These are phyloP conservation scores for Micrasema longulum DNA, from an alignment of 1,140 invertebrate species.

Conservation along the genomic window DNA sequence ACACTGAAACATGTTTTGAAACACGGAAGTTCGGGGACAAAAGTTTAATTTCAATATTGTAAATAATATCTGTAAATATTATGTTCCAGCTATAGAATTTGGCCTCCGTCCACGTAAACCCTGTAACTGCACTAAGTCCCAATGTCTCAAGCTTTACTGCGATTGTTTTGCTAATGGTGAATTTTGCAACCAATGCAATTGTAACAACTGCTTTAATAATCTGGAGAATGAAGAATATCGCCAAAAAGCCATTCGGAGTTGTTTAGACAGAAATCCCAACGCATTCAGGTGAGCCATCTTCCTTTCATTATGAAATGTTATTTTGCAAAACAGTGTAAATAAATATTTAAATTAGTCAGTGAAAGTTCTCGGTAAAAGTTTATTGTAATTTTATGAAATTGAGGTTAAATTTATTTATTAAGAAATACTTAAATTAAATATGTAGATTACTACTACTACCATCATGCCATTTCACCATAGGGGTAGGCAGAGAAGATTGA, in stretches of 20 bases:
- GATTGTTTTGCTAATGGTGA: conserved; percentile 99
- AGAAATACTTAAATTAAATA: too few relatives aligned
- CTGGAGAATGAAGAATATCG: conserved; percentile 95
- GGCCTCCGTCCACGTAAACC: conserved; percentile 82
- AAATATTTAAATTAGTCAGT: too few relatives aligned
- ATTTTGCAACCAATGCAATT: conserved; percentile 98
- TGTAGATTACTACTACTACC: too few relatives aligned
- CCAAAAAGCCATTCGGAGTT: conserved; percentile 92
- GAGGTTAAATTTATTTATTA: too few relatives aligned
- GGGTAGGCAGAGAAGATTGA: too few relatives aligned
- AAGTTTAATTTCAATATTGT: conserved; percentile 27
- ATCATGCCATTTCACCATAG: too few relatives aligned
- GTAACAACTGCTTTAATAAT: conserved; percentile 98
- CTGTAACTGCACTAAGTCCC: conserved; percentile 99
- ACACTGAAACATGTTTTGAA: too few relatives aligned
- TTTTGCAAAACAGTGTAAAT: too few relatives aligned
- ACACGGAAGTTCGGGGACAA: too few relatives aligned
- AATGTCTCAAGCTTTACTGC: conserved; percentile 98
- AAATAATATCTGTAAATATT: conserved; percentile 1
- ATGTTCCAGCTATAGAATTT: conserved; percentile 53
- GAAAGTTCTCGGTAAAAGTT: too few relatives aligned
- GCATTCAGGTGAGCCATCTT: conserved; percentile 50
- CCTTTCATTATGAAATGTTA: too few relatives aligned
- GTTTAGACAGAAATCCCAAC: conserved; percentile 92
- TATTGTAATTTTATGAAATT: too few relatives aligned